Conservation (phyloP, 2,797 vertebrate species). For the Neopelma chrysocephalum region DNA sequence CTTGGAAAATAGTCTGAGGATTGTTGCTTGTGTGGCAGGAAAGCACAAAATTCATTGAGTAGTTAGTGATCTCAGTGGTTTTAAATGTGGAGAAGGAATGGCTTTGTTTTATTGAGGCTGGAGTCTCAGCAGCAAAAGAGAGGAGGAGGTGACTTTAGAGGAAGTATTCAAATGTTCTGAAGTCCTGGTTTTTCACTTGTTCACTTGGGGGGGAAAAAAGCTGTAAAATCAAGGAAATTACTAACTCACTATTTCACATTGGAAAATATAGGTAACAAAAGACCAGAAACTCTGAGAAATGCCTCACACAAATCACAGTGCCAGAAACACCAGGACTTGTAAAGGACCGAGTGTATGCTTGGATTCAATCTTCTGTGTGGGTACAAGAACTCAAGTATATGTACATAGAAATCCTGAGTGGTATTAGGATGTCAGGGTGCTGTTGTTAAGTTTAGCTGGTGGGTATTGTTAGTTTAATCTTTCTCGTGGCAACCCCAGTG, state of each 20-base stretch:
- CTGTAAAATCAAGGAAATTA: not conserved
- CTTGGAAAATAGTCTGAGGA: not conserved
- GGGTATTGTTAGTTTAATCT: not conserved
- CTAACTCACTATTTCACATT: not conserved
- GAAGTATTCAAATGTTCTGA: not conserved
- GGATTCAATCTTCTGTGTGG: not conserved
- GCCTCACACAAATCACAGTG: not conserved
- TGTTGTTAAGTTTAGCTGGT: not conserved
- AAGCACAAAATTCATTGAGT: not conserved
- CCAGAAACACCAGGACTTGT: not conserved
- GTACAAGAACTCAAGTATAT: not conserved
- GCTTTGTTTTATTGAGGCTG: not conserved
- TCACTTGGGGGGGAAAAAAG: rapidly evolving
- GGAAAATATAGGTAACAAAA: not conserved
- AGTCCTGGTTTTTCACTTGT: not conserved
- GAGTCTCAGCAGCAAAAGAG: rapidly evolving
- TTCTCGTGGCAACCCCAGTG: rapidly evolving
- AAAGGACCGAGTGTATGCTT: not conserved
- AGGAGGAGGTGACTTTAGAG: not conserved
- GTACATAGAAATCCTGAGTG: not conserved
- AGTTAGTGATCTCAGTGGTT: not conserved
- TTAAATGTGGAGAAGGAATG: not conserved
- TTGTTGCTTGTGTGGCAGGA: not conserved
- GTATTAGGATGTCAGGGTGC: not conserved
- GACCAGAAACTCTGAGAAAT: not conserved